Evolutionary conservation across 2,113 vertebrate species (phyloP).

Genomic region (Chaetura pelagica): DNA sequence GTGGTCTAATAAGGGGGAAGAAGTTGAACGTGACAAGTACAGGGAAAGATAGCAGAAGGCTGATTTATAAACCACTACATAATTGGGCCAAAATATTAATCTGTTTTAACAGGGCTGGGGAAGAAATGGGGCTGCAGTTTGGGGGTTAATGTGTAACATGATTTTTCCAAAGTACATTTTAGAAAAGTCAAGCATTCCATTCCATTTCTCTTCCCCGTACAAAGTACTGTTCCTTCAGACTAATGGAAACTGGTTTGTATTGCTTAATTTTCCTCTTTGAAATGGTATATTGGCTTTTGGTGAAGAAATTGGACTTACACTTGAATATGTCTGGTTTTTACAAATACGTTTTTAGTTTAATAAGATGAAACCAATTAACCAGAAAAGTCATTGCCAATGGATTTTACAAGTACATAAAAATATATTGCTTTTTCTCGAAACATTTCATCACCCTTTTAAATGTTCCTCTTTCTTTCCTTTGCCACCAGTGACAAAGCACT

Average conservation of each 20-base stretch:
- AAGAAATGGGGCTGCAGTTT: not conserved
- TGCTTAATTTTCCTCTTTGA: conserved; percentile 31
- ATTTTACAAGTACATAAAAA: conserved; percentile 67
- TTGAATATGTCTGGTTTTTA: conserved; percentile 34
- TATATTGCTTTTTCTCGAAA: conserved; percentile 57
- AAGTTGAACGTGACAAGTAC: conserved; percentile 50
- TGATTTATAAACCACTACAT: conserved; percentile 15
- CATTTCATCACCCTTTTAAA: conserved; percentile 37
- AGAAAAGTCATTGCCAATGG: conserved; percentile 44
- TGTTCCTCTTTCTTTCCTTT: conserved; percentile 25
- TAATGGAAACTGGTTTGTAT: not conserved
- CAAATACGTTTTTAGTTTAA: conserved; percentile 58
- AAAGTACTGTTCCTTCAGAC: not conserved
- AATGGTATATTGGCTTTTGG: not conserved
- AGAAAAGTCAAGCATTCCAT: not conserved
- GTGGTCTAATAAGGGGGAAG: conserved; percentile 72
- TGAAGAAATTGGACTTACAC: not conserved
- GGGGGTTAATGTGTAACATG: not conserved
- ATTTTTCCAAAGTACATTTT: conserved; percentile 4
- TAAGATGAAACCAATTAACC: conserved; percentile 68
- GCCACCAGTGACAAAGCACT: not conserved
- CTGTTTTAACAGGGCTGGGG: not conserved
- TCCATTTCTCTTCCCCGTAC: not conserved
- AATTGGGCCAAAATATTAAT: not conserved
- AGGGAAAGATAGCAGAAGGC: conserved; percentile 31